Evolutionary conservation across 2,888 invertebrate genomes (phyloP), one percentile per base, ranked within the genome.

Genomic region (Cistogaster globosa): DNA sequence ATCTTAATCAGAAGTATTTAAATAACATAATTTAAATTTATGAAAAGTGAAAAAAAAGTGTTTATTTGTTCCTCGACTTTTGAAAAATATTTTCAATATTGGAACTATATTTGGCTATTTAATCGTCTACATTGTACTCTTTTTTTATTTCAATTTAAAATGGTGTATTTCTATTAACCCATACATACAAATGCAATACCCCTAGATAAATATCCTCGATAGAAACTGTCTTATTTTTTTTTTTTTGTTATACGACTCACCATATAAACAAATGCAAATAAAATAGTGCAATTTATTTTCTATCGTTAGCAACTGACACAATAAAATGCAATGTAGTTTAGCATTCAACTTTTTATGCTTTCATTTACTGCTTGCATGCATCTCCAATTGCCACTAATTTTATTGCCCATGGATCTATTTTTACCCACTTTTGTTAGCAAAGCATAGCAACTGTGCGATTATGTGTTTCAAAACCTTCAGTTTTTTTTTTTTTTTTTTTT

Each of bases 231-330:
- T 65, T 67, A 42, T 60, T 26, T 58, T 20, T 72, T 53, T 38
- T 38, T 42, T 3, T 32, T 32, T 81, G 42, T 32, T 80, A 26
- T 67, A 62, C 53, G 58, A 67, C 77, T 57, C 69, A 60, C 68
- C 81, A 74, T 83, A 71, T 75, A 80, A 84, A 77, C 63, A 62
- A 85, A 87, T 85, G 86, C 82, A 87, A 88, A 88, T 88, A 87
- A 87, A 88, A 87, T 86, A 82, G 63, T 86, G 83, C 87, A 88
- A 87, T 88, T 88, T 88, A 87, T 88, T 87, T 83, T 86, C 81
- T 74, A 87, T 87, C 88, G 86, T 72, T 79, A 83, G 85, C 87
- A 87, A 87, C 86, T 87, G 87, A 84, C 87, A 87, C 85, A 87
- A 87, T 87, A 87, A 87, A 87, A 87, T 87, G 84, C 86, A 78